Base-by-base conservation (phyloP, 2,797 vertebrate species). In the Clarias laeviceps region DNA sequence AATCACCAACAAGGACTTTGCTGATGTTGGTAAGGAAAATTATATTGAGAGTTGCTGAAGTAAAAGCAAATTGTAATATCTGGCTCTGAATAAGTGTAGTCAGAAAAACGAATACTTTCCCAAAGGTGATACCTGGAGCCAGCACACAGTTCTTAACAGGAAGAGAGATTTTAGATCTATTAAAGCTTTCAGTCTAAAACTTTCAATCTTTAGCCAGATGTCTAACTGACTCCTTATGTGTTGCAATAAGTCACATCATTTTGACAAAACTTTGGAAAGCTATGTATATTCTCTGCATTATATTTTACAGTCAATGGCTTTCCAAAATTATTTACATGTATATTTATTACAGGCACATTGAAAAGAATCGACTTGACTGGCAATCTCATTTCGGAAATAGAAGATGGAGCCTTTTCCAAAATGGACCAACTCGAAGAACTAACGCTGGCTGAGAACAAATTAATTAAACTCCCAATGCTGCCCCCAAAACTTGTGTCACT, bases 371-470 rank as follows among this genome's bases (percentile, higher is more conserved):
- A 98, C 92, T 94, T 99, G 59, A 97, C 93, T 85, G 96, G 96
- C 90, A 99, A 98, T 87, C 88, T 94, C 72, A 99, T 98, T 87
- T 89, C 96, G 88, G 96, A 97, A 84, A 98, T 99, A 89, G 97
- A 99, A 85, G 97, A 98, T 0, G 95, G 94, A 84, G 96, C 97
- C 78, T 98, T 99, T 92, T 96, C 96, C 87, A 97, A 96, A 89
- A 96, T 99, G 37, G 84, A 90, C 50, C 86, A 96, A 83, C 91
- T 99, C 17, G 97, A 98, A 93, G 97, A 98, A 92, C 96, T 99
- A 85, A 94, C 91, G 76, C 95, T 99, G 70, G 93, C 96, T 90
- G 96, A 97, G 89, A 99, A 98, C 88, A 94, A 87, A 89, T 94
- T 99, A 90, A 50, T 95, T 72, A 97, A 94, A 90, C 95, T 99